phyloP scores from a whole-genome alignment of 2,888 invertebrate genomes.

The Cenopis cana region DNA sequence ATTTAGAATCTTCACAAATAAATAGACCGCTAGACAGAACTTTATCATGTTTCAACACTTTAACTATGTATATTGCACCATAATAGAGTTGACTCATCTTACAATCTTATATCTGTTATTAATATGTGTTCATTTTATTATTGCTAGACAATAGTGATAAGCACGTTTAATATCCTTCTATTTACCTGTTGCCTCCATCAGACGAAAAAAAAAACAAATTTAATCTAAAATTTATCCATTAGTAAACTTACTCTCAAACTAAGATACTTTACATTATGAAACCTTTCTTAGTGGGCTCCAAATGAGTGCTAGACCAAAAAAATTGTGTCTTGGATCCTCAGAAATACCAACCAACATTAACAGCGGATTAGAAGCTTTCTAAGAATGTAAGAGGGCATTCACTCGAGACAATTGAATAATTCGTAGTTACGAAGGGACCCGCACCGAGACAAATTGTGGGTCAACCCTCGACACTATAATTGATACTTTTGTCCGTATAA shows the following conservation, averaged over 20 bases:
- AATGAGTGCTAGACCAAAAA: neutral
- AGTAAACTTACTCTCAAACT: no score
- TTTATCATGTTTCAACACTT: slow-evolving; percentile 1
- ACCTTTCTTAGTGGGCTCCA: no score
- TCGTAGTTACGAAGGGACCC: slow-evolving; percentile 53
- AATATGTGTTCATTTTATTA: no score
- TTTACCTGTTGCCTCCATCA: no score
- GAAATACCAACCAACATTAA: neutral
- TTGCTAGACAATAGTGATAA: slow-evolving; percentile 2
- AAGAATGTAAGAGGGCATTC: slow-evolving; percentile 53
- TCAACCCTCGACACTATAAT: slow-evolving; percentile 55
- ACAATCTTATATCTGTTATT: neutral
- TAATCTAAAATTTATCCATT: no score
- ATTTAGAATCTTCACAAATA: slow-evolving; percentile 19
- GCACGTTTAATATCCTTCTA: neutral
- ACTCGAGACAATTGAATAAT: slow-evolving; percentile 57
- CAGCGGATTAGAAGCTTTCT: slow-evolving; percentile 31
- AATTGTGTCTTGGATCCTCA: neutral
- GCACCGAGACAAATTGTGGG: slow-evolving; percentile 56
- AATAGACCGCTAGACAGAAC: neutral
- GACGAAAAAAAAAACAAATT: no score
- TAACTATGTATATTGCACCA: slow-evolving; percentile 1
- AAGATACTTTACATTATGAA: no score
- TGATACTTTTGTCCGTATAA: slow-evolving; percentile 51
- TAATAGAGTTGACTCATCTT: slow-evolving; percentile 1